phyloP scores from a whole-genome alignment of 2,888 invertebrate species.

The Erpobdella octoculata region DNA sequence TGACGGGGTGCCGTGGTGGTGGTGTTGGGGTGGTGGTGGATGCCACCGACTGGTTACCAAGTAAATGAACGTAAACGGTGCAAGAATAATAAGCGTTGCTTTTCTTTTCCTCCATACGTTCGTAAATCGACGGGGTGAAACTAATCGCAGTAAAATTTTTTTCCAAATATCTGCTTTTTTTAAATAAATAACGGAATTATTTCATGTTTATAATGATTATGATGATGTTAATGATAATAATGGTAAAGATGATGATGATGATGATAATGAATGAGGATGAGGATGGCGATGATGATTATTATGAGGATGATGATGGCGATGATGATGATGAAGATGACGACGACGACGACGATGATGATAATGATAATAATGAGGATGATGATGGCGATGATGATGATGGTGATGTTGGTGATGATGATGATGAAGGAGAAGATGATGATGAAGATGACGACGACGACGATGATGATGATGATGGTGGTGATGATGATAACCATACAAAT shows the following conservation, averaged over 20 bases:
- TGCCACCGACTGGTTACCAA: no score
- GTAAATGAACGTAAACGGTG: no score
- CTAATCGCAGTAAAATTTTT: no score
- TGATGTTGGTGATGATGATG: constrained; percentile 26
- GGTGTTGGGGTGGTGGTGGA: no score
- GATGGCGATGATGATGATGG: constrained; percentile 28
- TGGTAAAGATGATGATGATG: constrained; percentile 27
- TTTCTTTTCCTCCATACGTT: no score
- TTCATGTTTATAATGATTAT: neutral
- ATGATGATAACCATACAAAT: no score
- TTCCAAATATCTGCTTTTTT: no score
- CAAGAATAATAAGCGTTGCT: no score
- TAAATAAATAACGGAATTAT: no score
- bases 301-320: constrained; percentile 24
- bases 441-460: constrained; percentile 14
- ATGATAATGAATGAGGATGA: constrained; percentile 19
- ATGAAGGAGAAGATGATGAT: constrained; percentile 24
- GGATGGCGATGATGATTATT: neutral
- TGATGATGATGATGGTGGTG: neutral
- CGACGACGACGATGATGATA: constrained; percentile 22
- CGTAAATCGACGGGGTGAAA: no score
- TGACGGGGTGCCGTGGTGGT: no score
- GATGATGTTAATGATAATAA: constrained; percentile 26
- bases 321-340: constrained; percentile 28
- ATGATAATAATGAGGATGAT: constrained; percentile 25